These are phyloP conservation scores for Toxotes jaculatrix DNA, from an alignment of 2,113 vertebrate genomes.

Conservation along the genomic window DNA sequence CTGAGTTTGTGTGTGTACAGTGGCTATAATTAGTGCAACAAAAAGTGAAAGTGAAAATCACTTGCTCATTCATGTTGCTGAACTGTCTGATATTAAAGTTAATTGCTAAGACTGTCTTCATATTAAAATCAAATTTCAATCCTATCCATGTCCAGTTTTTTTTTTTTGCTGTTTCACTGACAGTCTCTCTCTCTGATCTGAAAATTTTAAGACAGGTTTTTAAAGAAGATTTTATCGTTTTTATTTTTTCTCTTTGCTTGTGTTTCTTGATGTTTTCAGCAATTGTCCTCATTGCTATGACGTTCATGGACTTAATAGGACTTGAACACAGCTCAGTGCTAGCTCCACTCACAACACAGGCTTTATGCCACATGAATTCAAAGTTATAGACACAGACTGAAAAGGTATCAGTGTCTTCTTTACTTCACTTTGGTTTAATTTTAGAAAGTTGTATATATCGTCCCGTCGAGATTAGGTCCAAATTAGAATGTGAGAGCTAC, in stretches of 20 bases:
- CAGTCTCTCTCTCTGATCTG: no score
- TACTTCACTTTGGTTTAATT: not conserved
- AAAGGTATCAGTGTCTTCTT: not conserved
- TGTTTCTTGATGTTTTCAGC: not conserved
- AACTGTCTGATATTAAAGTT: no score
- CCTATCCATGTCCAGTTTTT: no score
- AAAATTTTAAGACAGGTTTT: not conserved
- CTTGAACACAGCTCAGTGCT: not conserved
- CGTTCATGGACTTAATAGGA: not conserved
- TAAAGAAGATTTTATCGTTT: not conserved
- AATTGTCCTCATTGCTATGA: not conserved
- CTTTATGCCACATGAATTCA: not conserved
- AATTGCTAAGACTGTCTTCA: not conserved
- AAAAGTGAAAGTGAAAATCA: not conserved
- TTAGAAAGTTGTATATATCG: not conserved
- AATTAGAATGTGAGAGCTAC: not conserved
- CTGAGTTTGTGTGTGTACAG: not conserved
- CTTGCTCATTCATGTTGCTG: no score
- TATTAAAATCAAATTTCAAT: not conserved
- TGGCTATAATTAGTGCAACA: not conserved
- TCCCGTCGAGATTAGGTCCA: not conserved
- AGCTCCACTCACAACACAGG: not conserved
- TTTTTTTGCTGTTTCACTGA: not conserved
- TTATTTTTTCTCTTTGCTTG: not conserved
- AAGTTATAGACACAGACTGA: not conserved